Evolutionary conservation across 1,140 invertebrate genomes (phyloP), one percentile per base, ranked within the genome.

Genomic region (Zophobas atratus): DNA sequence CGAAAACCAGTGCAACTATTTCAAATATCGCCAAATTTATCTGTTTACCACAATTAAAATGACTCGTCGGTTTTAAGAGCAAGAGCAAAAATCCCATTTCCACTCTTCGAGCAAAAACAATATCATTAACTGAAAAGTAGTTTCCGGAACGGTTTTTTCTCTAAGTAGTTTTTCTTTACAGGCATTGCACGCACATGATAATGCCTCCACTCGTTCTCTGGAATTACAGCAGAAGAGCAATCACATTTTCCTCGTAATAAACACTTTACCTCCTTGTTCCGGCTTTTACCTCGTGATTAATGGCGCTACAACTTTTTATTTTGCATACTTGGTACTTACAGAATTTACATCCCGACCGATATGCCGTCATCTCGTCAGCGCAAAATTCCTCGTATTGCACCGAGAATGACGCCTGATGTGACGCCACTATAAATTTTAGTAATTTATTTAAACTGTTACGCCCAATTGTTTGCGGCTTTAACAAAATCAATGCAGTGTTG

Each of bases 121-220:
- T 63, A 63, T 63, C 57, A 63, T 63, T 63, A 63, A 63, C 57
- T 63, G 57, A 20, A 38, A 63, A 63, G 36, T 63, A 63, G 34
- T 63, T 51, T 67, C 39, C 39, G 39, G 60, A 34, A 20, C 3
- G 8, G n/a, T 67, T 67, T 67, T 51, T 39, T 67, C 43, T 67
- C 3, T 43, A 67, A 41, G 60, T 67, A 67, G 60, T 67, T 67
- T 43, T 46, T 41, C 32, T 51, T 51, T 51, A 20, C 4, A 51
- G n/a, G 49, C 49, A 51, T n/a, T 51, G 49, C 20, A 57, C 1
- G 33, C 38, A 32, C 60, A 63, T 41, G 39, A 67, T 67, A 67
- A 67, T 67, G 38, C 5, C 33, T 32, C 60, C n/a, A 3, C 33
- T 35, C 55, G 20, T 20, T 57, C 20, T 57, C 20, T 2, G 35